Percentiles rank a stretch among this genome's conserved stretches.
phyloP scores from a whole-genome alignment of 2,888 invertebrate genomes.

The Phengaris alcon region DNA sequence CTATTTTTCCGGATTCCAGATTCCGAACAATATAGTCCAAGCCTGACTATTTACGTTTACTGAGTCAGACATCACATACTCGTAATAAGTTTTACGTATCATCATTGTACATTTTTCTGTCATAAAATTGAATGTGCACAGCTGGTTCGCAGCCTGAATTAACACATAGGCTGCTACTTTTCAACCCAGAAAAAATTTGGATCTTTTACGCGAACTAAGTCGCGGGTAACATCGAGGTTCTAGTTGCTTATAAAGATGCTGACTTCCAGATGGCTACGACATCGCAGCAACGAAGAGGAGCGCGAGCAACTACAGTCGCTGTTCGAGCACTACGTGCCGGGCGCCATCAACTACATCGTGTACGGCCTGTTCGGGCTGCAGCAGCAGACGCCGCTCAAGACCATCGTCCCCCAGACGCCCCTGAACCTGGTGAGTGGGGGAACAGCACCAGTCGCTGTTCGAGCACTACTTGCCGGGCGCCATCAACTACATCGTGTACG shows the following conservation, averaged over 20 bases:
- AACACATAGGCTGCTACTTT: no score
- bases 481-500: constrained; percentile 86
- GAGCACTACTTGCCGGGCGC: constrained; percentile 86
- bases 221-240: no score
- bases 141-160: no score
- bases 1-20: no score
- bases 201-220: no score
- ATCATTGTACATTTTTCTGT: no score
- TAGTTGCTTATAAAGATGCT: not conserved
- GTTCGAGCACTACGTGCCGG: constrained; percentile 87
- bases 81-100: no score
- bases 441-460: constrained; percentile 80
- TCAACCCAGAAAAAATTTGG: no score
- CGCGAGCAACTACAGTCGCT: constrained; percentile 76
- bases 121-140: no score
- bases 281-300: constrained; percentile 75
- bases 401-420: constrained; percentile 90
- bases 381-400: constrained; percentile 85
- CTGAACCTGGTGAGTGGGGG: constrained; percentile 86
- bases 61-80: no score
- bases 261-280: constrained; percentile 81
- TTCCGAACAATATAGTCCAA: no score
- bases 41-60: no score
- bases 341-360: constrained; percentile 84
- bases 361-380: constrained; percentile 87